Conservation (phyloP, 2,797 vertebrate genomes). For the Sebastolobus altivelis region DNA sequence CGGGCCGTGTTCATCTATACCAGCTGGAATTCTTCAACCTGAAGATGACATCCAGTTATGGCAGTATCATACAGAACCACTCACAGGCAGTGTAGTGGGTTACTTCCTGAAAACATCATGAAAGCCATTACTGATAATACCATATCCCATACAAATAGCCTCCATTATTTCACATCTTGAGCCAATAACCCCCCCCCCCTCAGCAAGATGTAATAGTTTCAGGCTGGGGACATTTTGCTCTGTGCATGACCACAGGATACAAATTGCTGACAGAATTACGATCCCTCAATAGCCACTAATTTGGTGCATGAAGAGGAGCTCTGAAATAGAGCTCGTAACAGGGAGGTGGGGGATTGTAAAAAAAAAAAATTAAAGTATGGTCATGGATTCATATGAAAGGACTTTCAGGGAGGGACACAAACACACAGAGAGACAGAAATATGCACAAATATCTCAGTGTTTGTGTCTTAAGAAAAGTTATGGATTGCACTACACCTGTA, state of each 20-base stretch:
- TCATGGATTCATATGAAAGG: not conserved
- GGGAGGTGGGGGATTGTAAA: constrained; percentile 10
- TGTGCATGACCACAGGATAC: constrained; percentile 49
- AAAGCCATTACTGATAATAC: constrained; percentile 63
- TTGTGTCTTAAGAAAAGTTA: not conserved
- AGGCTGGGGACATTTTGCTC: constrained; percentile 66
- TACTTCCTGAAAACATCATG: constrained; percentile 58
- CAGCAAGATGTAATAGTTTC: constrained; percentile 64
- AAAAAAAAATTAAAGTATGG: not conserved
- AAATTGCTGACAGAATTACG: constrained; percentile 64
- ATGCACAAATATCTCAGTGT: not conserved
- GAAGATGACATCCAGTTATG: constrained; percentile 42
- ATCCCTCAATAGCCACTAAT: constrained; percentile 50
- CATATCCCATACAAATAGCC: constrained; percentile 51
- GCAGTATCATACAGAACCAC: constrained; percentile 37
- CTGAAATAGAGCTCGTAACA: constrained; percentile 28
- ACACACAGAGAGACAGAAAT: not conserved
- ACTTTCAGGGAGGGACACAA: not conserved
- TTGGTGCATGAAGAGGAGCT: constrained; percentile 43
- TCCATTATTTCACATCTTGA: constrained; percentile 73
- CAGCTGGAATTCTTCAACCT: constrained; percentile 25
- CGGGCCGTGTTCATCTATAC: not conserved
- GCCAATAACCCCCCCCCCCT: constrained; percentile 53
- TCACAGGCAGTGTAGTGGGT: constrained; percentile 31
- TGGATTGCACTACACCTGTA: not conserved